Conservation (phyloP, 2,888 invertebrate species). For the Pilophorus perplexus region DNA sequence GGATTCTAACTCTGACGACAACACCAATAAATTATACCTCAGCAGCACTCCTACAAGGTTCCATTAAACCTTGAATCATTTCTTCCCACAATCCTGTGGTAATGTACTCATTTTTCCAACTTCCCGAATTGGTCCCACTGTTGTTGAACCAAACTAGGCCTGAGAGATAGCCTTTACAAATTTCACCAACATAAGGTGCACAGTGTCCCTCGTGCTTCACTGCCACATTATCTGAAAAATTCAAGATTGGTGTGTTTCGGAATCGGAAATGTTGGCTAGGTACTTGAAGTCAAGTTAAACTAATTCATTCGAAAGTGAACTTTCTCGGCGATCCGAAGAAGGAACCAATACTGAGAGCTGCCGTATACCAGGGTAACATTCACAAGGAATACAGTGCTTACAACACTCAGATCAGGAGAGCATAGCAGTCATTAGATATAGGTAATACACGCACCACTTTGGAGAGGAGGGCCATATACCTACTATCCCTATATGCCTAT, state of each 20-base stretch:
- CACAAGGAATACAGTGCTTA: too few species aligned
- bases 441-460: too few species aligned
- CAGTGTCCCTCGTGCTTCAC: constrained; percentile 54
- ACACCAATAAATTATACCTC: constrained; percentile 64
- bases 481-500: too few species aligned
- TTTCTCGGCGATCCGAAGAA: too few species aligned
- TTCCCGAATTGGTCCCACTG: constrained; percentile 63
- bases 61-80: constrained; percentile 72
- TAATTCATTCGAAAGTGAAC: too few species aligned
- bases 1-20: too few species aligned
- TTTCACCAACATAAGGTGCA: constrained; percentile 81
- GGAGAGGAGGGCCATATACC: too few species aligned
- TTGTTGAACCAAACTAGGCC: constrained; percentile 73
- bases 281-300: neutral
- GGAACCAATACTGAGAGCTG: too few species aligned
- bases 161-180: constrained; percentile 68
- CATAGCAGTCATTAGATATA: too few species aligned
- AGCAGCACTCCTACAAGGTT: constrained; percentile 82
- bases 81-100: constrained; percentile 81
- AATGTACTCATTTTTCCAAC: constrained; percentile 77
- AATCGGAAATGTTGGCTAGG: neutral
- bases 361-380: too few species aligned
- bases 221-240: constrained; percentile 3
- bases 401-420: too few species aligned
- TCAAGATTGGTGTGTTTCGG: neutral